These are phyloP conservation scores for Pegea sp. DNA, from an alignment of 23 tunicate species.

Conservation along the genomic window DNA sequence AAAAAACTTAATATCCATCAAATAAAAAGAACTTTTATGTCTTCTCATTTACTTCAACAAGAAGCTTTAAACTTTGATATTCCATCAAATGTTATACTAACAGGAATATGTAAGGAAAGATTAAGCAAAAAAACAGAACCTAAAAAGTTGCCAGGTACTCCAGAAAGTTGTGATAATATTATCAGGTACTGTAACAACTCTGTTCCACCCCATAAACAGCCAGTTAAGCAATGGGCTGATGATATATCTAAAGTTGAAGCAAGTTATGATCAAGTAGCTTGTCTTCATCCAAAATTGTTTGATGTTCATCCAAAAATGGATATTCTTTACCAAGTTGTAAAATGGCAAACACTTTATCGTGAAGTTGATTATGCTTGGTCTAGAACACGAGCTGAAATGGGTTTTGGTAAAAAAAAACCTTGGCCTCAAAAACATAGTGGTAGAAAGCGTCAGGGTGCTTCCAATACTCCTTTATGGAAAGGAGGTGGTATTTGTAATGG, in stretches of 20 bases:
- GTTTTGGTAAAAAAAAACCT: constrained; percentile 54
- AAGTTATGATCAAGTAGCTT: constrained; percentile 5
- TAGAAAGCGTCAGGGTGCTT: constrained; percentile 42
- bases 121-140: background rate
- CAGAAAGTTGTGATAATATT: background rate
- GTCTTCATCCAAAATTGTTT: constrained; percentile 45
- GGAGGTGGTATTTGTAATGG: constrained; percentile 74
- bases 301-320: constrained; percentile 68
- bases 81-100: background rate
- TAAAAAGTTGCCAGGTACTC: background rate
- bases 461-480: constrained; percentile 40
- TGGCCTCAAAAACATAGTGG: constrained; percentile 87
- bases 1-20: too few relatives aligned
- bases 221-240: constrained; percentile 31
- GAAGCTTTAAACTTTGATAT: too few relatives aligned
- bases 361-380: constrained; percentile 71
- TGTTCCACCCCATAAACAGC: constrained; percentile 3
- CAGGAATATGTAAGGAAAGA: background rate
- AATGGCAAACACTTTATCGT: constrained; percentile 55
- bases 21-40: too few relatives aligned
- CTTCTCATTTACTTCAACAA: too few relatives aligned
- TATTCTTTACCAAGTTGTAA: constrained; percentile 33
- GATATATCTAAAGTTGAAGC: constrained; percentile 2
- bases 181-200: constrained; percentile 7
- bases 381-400: constrained; percentile 58